Evolutionary conservation across 2,888 invertebrate species (phyloP), one percentile per base, ranked within the genome.

Genomic region (Pediacus dermestoides): DNA sequence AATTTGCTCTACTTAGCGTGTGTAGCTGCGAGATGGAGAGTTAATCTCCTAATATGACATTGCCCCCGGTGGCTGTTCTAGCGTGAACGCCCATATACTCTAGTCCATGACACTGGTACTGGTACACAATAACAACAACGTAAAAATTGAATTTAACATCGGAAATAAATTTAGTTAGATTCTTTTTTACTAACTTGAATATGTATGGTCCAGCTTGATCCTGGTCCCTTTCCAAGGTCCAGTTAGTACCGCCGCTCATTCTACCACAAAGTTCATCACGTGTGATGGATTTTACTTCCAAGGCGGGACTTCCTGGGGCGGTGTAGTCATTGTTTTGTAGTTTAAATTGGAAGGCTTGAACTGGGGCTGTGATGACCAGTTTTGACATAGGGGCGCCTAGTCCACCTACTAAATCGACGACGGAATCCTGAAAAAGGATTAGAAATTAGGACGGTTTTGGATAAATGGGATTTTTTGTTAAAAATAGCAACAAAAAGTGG

Each of bases 121-220:
- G 6, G 12, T 35, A 35, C 21, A 37, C 10, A 31, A 22, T 12
- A 16, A n/a, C 10, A 4, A 33, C 31, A 32, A 32, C 15, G 13
- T 22, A 31, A 31, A 31, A 21, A 22, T 13, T 14, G 12, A 28
- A 8, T 28, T 4, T 28, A 21, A 12, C 18, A 7, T n/a, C n/a
- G n/a, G n/a, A n/a, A n/a, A n/a, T n/a, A n/a, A n/a, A n/a, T n/a
- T n/a, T n/a, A 38, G 8, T 18, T 18, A 18, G 21, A n/a, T 18
- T 18, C 21, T 18, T n/a, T 18, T 18, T 7, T 18, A 53, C 70
- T 70, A 57, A 78, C 79, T 75, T 74, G 63, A 82, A 86, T 55
- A 85, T 82, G 58, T 85, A 85, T 50, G 85, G 84, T 40, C 82
- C 85, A 1, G 86, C 82, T 44, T 85, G 70, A 67, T 87, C 87